Evolutionary conservation across 2,888 invertebrate species (phyloP), one percentile per base, ranked within the genome.

Genomic region (Drosophila siamana): DNA sequence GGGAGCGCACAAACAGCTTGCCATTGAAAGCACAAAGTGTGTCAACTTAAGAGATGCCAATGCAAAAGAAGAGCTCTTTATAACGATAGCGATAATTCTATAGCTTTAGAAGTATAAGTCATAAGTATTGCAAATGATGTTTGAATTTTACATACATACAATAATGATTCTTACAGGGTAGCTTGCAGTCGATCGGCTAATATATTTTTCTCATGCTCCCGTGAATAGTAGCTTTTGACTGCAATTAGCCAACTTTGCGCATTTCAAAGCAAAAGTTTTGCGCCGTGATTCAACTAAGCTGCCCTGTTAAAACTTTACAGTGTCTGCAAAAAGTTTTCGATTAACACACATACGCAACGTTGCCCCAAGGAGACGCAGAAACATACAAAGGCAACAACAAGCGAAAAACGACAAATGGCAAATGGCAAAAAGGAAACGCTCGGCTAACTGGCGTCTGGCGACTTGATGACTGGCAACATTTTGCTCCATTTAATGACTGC

Each of bases 291-390:
- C 48, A 50, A 56, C 51, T 61, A 16, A 24, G 43, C n/a, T 52
- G n/a, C 28, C 41, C 56, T 33, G 54, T 61, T 69, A 74, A 62
- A 80, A 78, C 38, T 75, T 74, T 19, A 33, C 55, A 7, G n/a
- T 38, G 24, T 6, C 13, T 19, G 11, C 11, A 6, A 28, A 59
- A 57, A 51, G 28, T 57, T 52, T 13, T 38, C 50, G 66, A 52
- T 62, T 66, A 78, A 59, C 62, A 62, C 65, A 33, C 75, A 78
- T 68, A 75, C 66, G 75, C 65, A 62, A 26, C 26, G 72, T 59
- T 57, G 28, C 55, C 28, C 54, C 5, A n/a, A 8, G 28, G 1
- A 8, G 6, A 28, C 16, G 15, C 19, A 8, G 11, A 13, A 36
- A 55, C 19, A n/a, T 22, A 2, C 9, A 6, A 24, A 30, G 36